phyloP scores from a whole-genome alignment of 2,888 invertebrate genomes.

The Spodoptera picta region DNA sequence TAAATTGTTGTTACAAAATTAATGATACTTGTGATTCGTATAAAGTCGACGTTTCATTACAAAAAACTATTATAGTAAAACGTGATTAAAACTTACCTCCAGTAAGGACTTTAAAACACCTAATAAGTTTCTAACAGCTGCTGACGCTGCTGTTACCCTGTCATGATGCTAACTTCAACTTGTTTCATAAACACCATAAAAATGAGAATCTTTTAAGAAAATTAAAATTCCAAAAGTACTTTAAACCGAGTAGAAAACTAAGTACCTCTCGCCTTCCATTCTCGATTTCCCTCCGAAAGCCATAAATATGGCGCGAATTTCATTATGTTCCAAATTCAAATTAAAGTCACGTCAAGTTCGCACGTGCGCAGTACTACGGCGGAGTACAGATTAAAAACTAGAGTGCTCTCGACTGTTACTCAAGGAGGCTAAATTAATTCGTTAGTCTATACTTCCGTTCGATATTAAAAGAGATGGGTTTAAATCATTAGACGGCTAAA shows the following conservation, averaged over 20 bases:
- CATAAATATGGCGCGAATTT: constrained; percentile 85
- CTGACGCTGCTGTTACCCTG: too few relatives aligned
- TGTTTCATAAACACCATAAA: constrained; percentile 5
- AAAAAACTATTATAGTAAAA: too few relatives aligned
- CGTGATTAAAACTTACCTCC: too few relatives aligned
- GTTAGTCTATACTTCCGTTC: constrained; percentile 52
- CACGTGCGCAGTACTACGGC: constrained; percentile 77
- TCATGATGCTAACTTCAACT: too few relatives aligned
- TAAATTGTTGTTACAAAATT: too few relatives aligned
- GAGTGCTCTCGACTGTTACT: constrained; percentile 60
- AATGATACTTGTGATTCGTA: too few relatives aligned
- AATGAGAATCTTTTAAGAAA: constrained; percentile 22
- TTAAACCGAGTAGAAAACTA: constrained; percentile 54
- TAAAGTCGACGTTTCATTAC: too few relatives aligned
- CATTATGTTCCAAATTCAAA: constrained; percentile 85
- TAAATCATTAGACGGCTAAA: too few relatives aligned
- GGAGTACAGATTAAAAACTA: constrained; percentile 71
- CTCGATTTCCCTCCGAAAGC: constrained; percentile 79
- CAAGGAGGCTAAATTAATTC: constrained; percentile 57
- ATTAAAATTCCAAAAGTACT: constrained; percentile 41
- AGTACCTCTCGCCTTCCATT: constrained; percentile 66
- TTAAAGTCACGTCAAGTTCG: constrained; percentile 83
- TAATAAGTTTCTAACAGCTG: too few relatives aligned
- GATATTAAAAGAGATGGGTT: constrained; percentile 33
- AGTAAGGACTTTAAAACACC: too few relatives aligned